Conservation (phyloP, 2,888 invertebrate species). For the Incurvaria masculella region DNA sequence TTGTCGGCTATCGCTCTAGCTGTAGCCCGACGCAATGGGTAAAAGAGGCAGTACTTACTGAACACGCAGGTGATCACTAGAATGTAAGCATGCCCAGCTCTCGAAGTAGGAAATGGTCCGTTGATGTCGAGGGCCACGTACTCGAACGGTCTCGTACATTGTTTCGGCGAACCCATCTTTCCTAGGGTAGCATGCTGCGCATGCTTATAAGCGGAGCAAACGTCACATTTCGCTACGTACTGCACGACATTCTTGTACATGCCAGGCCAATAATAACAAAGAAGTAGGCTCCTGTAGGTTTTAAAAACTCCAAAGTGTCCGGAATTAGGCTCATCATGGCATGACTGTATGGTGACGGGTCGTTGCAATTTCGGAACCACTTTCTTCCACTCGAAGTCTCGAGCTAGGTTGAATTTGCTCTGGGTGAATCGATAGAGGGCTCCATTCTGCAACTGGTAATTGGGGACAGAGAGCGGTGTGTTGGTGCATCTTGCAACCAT, state of each 20-base stretch:
- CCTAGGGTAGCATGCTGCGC: background rate
- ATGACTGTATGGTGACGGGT: background rate
- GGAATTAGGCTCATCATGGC: background rate
- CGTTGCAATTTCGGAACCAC: background rate
- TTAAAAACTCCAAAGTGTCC: constrained; percentile 10
- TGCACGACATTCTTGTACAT: constrained; percentile 6
- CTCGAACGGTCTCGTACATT: constrained; percentile 7
- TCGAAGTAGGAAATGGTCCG: constrained; percentile 12
- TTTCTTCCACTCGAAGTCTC: background rate
- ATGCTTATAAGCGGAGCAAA: background rate
- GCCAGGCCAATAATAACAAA: constrained; percentile 12
- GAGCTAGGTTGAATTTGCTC: background rate
- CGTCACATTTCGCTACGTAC: constrained; percentile 1
- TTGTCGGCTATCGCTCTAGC: constrained; percentile 9
- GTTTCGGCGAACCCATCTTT: background rate
- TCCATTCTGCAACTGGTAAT: constrained; percentile 9
- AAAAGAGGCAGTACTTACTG: constrained; percentile 10
- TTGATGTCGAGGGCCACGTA: constrained; percentile 12
- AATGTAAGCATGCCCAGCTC: constrained; percentile 6
- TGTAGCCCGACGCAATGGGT: constrained; percentile 6
- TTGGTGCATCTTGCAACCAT: too few species aligned
- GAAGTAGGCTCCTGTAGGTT: constrained; percentile 3
- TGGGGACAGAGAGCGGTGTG: too few species aligned
- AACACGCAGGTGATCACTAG: constrained; percentile 13
- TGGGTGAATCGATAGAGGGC: background rate